phyloP scores from a whole-genome alignment of 2,888 invertebrate species.

The Ecliptopera silaceata region DNA sequence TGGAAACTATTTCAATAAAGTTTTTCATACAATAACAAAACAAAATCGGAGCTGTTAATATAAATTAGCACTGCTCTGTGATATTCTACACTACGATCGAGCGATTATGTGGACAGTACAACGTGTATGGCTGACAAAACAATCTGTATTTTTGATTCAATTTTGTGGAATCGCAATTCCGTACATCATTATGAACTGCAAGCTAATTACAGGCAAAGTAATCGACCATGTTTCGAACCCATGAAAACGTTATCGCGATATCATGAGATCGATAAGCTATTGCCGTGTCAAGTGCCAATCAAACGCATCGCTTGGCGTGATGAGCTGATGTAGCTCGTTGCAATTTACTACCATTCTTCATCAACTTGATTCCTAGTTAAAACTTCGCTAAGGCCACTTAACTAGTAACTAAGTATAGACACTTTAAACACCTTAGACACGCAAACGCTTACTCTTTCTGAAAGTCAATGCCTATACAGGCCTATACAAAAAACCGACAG shows the following conservation, averaged over 20 bases:
- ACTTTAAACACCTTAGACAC: background rate
- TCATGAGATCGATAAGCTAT: conserved; percentile 1
- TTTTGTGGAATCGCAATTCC: too few species aligned
- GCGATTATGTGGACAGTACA: too few species aligned
- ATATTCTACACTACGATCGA: conserved; percentile 5
- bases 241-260: background rate
- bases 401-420: too few species aligned
- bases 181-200: too few species aligned
- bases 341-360: background rate
- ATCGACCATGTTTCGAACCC: background rate
- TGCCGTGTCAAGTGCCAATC: conserved; percentile 1
- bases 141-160: too few species aligned
- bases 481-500: too few species aligned
- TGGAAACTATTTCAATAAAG: conserved; percentile 10
- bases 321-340: background rate
- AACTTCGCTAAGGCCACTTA: background rate
- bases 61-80: conserved; percentile 7
- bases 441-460: background rate
- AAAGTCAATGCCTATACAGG: background rate
- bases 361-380: background rate
- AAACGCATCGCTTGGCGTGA: background rate
- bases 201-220: background rate
- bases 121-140: background rate
- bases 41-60: background rate
- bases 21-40: background rate